Base-by-base conservation (phyloP, 2,113 vertebrate genomes). In the Erpornis zantholeuca region DNA sequence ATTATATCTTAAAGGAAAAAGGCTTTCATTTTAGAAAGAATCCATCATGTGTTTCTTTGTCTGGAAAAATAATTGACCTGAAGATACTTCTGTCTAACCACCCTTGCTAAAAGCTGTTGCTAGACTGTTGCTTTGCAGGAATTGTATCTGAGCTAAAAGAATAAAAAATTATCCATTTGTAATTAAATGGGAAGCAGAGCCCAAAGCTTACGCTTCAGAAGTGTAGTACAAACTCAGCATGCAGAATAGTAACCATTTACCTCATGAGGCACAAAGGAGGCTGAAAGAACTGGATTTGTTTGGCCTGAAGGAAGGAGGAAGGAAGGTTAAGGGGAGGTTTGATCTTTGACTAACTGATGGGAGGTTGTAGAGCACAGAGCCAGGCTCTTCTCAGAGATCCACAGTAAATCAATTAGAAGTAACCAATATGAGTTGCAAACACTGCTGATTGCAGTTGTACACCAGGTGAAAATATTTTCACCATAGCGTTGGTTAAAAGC, bases 271-370 rank as follows among this genome's bases (percentile, higher is more conserved):
- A 28, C n/a, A 38, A 65, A 84, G 36, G 53, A 69, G 36, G 10
- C 56, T 86, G 77, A 81, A 92, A 49, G 59, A 70, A 22, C 33
- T 78, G 60, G 6, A 21, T 68, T 93, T 3, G 23, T 50, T 86
- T 68, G 49, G 27, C 27, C 23, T 38, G 23, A 38, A 61, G 42
- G 63, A 53, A 52, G 22, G 57, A 45, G 19, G 44, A 82, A 52
- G 17, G 60, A 73, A 33, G 59, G 12, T 29, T 61, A 7, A 52
- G 25, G 45, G 23, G 6, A 73, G 35, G 22, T 65, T 16, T 53
- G 31, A 19, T 59, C 44, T 50, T 69, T 1, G 2, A 0, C 29
- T 42, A 3, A 6, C n/a, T 61, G 22, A 12, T 57, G 44, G 64
- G 36, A 86, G 24, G 28, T 10, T 35, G 2, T 12, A 42, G 38